Percentiles rank a stretch among this genome's conserved stretches.
Evolutionary conservation across 2,797 vertebrate species (phyloP).

Genomic region (Artibeus jamaicensis): DNA sequence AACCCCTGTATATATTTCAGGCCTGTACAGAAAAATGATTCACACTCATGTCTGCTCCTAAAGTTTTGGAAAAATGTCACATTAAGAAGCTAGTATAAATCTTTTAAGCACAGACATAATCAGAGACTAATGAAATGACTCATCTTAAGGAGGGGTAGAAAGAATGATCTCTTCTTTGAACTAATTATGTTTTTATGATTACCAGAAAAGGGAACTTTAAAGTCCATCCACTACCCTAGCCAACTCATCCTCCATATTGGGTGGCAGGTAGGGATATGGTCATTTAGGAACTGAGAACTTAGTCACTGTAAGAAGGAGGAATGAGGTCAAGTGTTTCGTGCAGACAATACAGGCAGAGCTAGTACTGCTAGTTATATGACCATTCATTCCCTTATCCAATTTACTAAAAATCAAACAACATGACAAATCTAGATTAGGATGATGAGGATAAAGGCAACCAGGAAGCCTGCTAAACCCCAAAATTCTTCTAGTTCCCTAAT

Average conservation of each 20-base stretch:
- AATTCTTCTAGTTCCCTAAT: conserved; percentile 39
- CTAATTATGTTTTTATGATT: conserved; percentile 44
- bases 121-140: conserved; percentile 45
- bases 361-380: background rate
- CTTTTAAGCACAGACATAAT: conserved; percentile 23
- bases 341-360: background rate
- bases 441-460: conserved; percentile 3
- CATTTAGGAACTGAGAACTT: conserved; percentile 29
- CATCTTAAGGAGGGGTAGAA: conserved; percentile 28
- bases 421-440: background rate
- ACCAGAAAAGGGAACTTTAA: conserved; percentile 11
- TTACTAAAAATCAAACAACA: conserved; percentile 18
- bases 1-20: background rate
- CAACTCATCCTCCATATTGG: background rate
- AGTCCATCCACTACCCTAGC: background rate
- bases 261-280: background rate
- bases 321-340: background rate
- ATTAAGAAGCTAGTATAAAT: conserved; percentile 31
- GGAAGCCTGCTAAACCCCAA: background rate
- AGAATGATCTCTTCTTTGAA: conserved; percentile 29
- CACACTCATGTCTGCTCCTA: conserved; percentile 12
- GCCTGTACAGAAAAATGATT: background rate
- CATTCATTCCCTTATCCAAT: background rate
- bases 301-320: background rate
- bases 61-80: conserved; percentile 31